Evolutionary conservation across 1,140 invertebrate genomes (phyloP), one percentile per base, ranked within the genome.

Genomic region (Fopius arisanus): DNA sequence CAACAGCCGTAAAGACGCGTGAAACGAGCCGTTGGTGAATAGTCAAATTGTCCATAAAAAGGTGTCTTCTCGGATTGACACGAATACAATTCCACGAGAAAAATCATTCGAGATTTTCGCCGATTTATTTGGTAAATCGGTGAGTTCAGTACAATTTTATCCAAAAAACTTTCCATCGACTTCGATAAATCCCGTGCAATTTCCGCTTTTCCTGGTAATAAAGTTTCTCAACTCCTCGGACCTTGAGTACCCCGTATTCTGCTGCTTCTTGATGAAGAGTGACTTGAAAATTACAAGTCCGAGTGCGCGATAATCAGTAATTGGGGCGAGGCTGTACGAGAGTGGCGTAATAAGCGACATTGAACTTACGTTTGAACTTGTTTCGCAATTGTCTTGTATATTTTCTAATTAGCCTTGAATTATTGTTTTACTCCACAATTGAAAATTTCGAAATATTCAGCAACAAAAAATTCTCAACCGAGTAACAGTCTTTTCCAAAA

Each of bases 271-370:
- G 66, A 43, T 33, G 66, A 67, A 40, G 31, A 41, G 19, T 40
- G 54, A 54, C 16, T 28, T 12, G 37, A 43, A 43, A 43, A 43
- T 43, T 43, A 43, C 40, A 43, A 43, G 4, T 31, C 29, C 12
- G 41, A 62, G 28, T 19, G 37, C 31, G 59, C 66, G 59, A 70
- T 71, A 41, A 71, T 71, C 59, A 21, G 54, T 65, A 71, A 71
- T 71, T 71, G 41, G 70, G 63, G 70, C 70, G 37, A 71, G 70
- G 70, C 37, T 41, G n/a, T 16, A 71, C 29, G 48, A 29, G 26
- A 23, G 16, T 71, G 70, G 63, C 37, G 70, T 40, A 71, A 71
- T 26, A 4, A 16, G 21, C 31, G 70, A 71, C 70, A 65, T 62
- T 65, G 70, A 71, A 71, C 70, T 70, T 48, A 31, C 28, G 68